Percentiles rank a stretch among this genome's conserved stretches.
Conservation (phyloP, 2,888 invertebrate species). For the Pristionchus fissidentatus region DNA sequence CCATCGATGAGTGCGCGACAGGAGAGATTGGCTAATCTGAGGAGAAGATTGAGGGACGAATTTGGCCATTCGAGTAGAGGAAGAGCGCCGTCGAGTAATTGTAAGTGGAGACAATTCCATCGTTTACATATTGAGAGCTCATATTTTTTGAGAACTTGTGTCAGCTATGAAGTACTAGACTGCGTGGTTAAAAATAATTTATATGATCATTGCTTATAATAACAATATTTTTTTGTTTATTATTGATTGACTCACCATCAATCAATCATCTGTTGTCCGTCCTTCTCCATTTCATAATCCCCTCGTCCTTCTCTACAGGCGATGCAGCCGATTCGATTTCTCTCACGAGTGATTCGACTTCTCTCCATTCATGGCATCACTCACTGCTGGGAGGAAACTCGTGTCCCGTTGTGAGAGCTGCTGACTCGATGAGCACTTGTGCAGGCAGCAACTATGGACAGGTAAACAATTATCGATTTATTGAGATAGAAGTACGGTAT, state of each 20-base stretch:
- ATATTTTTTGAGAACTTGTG: no score
- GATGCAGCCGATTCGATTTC: constrained; percentile 24
- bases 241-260: neutral
- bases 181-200: no score
- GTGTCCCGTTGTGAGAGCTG: constrained; percentile 15
- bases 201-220: no score
- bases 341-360: constrained; percentile 41
- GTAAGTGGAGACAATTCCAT: no score
- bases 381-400: constrained; percentile 26
- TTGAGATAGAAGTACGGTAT: no score
- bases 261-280: neutral
- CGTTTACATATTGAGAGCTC: no score
- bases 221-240: neutral
- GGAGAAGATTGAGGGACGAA: constrained; percentile 61
- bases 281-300: neutral
- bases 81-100: constrained; percentile 9
- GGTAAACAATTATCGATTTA: no score
- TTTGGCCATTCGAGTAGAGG: constrained; percentile 56
- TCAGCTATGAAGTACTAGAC: no score
- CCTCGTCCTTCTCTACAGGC: neutral
- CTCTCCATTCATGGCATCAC: constrained; percentile 49
- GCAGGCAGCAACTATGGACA: constrained; percentile 34
- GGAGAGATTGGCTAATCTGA: constrained; percentile 56
- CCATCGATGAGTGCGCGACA: constrained; percentile 52
- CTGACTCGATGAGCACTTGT: constrained; percentile 40